A percentile compares a stretch with the other conserved stretches of the same genome.
Conservation (phyloP, 2,113 vertebrate genomes). For the Leucoraja erinaceus region DNA sequence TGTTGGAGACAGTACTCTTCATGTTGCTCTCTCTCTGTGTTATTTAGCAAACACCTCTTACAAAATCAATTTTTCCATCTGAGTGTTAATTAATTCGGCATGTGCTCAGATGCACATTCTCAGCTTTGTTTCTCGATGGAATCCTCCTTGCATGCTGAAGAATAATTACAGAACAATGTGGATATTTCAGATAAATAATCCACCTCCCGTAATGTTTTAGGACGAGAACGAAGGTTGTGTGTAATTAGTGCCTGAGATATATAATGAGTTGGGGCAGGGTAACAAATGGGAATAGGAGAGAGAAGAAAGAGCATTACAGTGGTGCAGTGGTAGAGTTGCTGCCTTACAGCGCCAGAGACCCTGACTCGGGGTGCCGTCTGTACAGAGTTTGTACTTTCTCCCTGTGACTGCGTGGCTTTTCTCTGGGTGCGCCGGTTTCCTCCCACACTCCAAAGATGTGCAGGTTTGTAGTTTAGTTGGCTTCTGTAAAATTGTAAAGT, state of each 20-base stretch:
- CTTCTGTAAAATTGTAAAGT: too few species aligned
- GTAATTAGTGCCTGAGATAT: background rate
- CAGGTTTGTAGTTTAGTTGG: too few species aligned
- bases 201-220: background rate
- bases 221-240: background rate
- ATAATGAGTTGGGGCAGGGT: background rate
- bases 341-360: too few species aligned
- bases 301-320: background rate
- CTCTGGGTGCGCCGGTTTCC: too few species aligned
- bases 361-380: too few species aligned
- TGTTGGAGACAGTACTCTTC: background rate
- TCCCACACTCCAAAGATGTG: too few species aligned
- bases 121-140: background rate
- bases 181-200: background rate
- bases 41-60: background rate
- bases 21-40: background rate
- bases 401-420: too few species aligned
- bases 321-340: too few species aligned
- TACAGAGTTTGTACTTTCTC: too few species aligned
- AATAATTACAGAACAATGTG: background rate
- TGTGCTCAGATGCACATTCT: background rate
- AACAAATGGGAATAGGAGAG: background rate
- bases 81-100: background rate
- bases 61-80: background rate
- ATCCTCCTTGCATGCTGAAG: background rate